A percentile compares a stretch with the other conserved stretches of the same genome.
Conservation (phyloP, 35 echinoderm and acorn worm species). For the Diadema setosum region DNA sequence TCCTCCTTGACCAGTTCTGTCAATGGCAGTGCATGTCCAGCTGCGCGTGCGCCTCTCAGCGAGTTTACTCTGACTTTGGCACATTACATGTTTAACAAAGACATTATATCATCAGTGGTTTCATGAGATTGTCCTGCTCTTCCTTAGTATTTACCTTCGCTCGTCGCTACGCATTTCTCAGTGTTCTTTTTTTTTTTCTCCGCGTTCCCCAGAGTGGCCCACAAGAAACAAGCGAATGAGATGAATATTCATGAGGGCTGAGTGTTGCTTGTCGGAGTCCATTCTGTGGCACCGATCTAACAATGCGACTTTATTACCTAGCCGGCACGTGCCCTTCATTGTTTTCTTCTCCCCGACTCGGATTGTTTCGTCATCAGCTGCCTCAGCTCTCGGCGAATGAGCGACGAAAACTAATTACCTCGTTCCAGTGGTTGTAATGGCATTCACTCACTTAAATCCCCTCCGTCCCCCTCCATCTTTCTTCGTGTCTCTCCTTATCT, state of each 20-base stretch:
- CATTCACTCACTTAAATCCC: not conserved
- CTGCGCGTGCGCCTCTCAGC: too few species aligned
- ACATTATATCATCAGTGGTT: too few species aligned
- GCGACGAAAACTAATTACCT: conserved; percentile 22
- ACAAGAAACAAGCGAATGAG: too few species aligned
- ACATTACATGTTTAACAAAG: too few species aligned
- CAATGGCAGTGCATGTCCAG: not conserved
- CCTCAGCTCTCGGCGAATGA: not conserved
- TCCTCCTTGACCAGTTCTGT: not conserved
- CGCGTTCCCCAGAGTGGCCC: too few species aligned
- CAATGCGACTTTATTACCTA: conserved; percentile 4
- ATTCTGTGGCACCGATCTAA: not conserved
- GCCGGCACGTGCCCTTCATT: not conserved
- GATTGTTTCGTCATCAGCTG: conserved; percentile 31
- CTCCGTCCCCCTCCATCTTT: not conserved
- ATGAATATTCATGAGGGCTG: not conserved
- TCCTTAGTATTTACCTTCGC: too few species aligned
- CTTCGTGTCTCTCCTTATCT: not conserved
- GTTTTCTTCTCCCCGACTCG: not conserved
- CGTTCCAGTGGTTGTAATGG: conserved; percentile 27
- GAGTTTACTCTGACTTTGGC: too few species aligned
- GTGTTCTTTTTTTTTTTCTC: too few species aligned
- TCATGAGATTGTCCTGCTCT: too few species aligned
- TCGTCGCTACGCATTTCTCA: too few species aligned
- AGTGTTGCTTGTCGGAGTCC: too few species aligned